Evolutionary conservation across 2,888 invertebrate genomes (phyloP).

Genomic region (Zhuqinia jingwanae): DNA sequence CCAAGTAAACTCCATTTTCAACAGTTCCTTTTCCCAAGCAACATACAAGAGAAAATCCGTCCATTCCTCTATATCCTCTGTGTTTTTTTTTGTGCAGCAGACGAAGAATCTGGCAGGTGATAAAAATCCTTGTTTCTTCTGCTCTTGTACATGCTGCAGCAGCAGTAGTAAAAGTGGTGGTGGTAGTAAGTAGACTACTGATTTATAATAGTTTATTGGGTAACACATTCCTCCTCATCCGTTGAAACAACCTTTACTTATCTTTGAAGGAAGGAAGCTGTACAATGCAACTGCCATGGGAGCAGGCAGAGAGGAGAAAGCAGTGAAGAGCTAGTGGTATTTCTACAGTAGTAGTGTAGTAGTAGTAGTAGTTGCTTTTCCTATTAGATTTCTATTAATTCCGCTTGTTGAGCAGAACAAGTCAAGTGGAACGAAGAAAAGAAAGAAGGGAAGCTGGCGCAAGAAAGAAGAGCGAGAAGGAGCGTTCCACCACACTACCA

Average conservation of each 20-base stretch:
- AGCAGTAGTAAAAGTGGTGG: neutral
- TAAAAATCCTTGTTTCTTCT: conserved; percentile 51
- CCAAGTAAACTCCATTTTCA: conserved; percentile 40
- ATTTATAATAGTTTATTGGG: conserved; percentile 60
- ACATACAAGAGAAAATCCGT: conserved; percentile 1
- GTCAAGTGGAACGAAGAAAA: conserved; percentile 62
- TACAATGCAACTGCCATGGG: neutral
- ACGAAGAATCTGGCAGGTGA: conserved; percentile 67
- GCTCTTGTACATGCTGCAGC: neutral
- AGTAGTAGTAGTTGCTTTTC: conserved; percentile 53
- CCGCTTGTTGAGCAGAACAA: conserved; percentile 69
- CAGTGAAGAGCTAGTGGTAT: neutral
- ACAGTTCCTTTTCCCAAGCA: conserved; percentile 34
- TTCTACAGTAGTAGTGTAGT: too few species aligned
- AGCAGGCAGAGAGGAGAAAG: neutral
- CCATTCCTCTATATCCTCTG: too few species aligned
- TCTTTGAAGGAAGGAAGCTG: neutral
- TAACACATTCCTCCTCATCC: conserved; percentile 57
- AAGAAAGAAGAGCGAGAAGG: conserved; percentile 7
- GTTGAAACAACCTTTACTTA: conserved; percentile 42
- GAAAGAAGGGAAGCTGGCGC: conserved; percentile 7
- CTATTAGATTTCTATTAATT: conserved; percentile 73
- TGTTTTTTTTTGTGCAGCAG: conserved; percentile 1
- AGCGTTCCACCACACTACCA: neutral
- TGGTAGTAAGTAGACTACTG: neutral